Evolutionary conservation across 2,888 invertebrate genomes (phyloP).

Genomic region (Cistogaster globosa): DNA sequence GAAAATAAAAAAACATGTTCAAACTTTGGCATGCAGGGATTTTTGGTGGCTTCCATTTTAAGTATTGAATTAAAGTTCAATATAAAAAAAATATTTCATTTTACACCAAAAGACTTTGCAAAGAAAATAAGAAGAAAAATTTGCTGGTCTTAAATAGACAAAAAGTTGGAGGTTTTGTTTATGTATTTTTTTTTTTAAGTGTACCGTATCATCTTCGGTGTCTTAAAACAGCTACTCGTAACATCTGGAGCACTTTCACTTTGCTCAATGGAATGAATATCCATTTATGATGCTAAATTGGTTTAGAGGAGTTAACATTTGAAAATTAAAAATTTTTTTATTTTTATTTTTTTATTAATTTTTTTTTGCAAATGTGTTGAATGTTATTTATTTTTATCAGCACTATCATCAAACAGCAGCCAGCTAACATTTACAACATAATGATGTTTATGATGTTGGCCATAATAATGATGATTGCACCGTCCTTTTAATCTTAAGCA

Average conservation of each 20-base stretch:
- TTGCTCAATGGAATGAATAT: constrained; percentile 72
- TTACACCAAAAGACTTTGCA: constrained; percentile 46
- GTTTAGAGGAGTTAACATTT: constrained; percentile 69
- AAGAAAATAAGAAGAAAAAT: background rate
- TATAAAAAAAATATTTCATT: constrained; percentile 51
- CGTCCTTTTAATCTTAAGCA: constrained; percentile 27
- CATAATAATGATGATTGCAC: constrained; percentile 9
- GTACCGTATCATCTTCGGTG: constrained; percentile 68
- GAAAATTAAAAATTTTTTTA: constrained; percentile 67
- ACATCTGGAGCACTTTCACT: constrained; percentile 82
- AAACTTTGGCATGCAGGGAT: constrained; percentile 65
- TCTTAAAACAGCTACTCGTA: constrained; percentile 52
- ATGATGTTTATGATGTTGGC: constrained; percentile 27
- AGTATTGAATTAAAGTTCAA: constrained; percentile 45
- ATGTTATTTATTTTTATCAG: constrained; percentile 70
- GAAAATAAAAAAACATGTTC: constrained; percentile 11
- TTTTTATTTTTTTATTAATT: constrained; percentile 15
- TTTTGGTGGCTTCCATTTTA: constrained; percentile 52
- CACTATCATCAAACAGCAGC: constrained; percentile 65
- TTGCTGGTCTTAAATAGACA: background rate
- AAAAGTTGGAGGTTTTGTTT: too few species aligned
- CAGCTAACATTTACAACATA: constrained; percentile 43
- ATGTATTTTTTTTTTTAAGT: constrained; percentile 23
- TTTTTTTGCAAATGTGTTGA: constrained; percentile 64
- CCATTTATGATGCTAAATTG: constrained; percentile 69